Conservation (phyloP, 2,797 vertebrate species). For the Lithobates pipiens region DNA sequence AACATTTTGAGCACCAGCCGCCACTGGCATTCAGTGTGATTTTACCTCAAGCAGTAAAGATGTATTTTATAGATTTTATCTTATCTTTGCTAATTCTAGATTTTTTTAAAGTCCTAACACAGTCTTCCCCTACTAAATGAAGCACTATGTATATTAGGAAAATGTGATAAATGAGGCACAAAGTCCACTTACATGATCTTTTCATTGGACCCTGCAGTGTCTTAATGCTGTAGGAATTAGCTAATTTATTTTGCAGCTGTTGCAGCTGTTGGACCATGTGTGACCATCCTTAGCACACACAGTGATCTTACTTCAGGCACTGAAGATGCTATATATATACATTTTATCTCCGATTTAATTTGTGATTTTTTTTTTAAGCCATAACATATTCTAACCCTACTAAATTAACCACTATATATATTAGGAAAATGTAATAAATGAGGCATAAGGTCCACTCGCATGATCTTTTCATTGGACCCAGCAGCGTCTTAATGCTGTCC, state of each 20-base stretch:
- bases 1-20: too few species aligned
- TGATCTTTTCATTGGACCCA: neutral
- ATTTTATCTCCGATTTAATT: neutral
- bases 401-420: neutral
- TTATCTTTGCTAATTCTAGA: neutral
- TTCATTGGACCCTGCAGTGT: neutral
- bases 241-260: too few species aligned
- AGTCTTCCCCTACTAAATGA: neutral
- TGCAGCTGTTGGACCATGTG: too few species aligned
- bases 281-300: neutral
- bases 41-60: too few species aligned
- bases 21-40: too few species aligned
- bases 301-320: neutral
- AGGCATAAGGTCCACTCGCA: neutral
- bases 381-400: neutral
- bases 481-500: neutral
- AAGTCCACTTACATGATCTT: neutral
- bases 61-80: neutral
- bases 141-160: neutral
- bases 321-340: neutral
- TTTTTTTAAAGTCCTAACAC: too few species aligned
- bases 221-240: neutral
- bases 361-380: neutral
- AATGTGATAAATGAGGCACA: neutral
- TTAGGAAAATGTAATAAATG: neutral